Evolutionary conservation across 35 echinoderm and acorn worm genomes (phyloP), one percentile per base, ranked within the genome.

Genomic region (Apostichopus japonicus): DNA sequence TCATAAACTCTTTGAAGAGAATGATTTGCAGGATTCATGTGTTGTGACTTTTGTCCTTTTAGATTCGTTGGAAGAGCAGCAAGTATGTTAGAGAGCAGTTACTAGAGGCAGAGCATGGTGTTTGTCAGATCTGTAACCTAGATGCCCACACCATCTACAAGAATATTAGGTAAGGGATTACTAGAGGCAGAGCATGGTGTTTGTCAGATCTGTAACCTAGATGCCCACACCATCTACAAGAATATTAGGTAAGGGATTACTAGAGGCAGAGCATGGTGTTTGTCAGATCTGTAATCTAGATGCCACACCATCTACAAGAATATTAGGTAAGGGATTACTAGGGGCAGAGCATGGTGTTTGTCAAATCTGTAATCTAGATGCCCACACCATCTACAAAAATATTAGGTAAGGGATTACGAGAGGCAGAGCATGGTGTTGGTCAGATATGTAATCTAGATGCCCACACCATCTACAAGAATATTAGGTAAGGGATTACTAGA

Each of bases 111-210:
- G 95, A 96, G 55, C 93, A 89, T 94, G 95, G 95, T 23, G 27
- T 94, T 56, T 96, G 95, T 58, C 95, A 96, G 93, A 53, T 94
- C 2, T 94, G 95, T 91, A 67, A 81, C 27, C 17, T 96, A 14
- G 90, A 96, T 92, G 93, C 95, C 44, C 95, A 96, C 22, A 57
- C 87, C 13, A 86, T 94, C 5, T 94, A 79, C 71, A 87, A 80
- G 23, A 86, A 88, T 56, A 21, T 94, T 52, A 96, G 79, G 95
- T 96, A 79, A 90, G 84, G n/a, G n/a, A n/a, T n/a, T n/a, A n/a
- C n/a, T n/a, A n/a, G n/a, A n/a, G n/a, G n/a, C n/a, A n/a, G n/a
- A n/a, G n/a, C n/a, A 82, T 82, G 56, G 6, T 10, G 51, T 83
- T 9, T 54, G 0, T 83, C 14, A 55, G 55, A 23, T 91, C 21